phyloP scores from a whole-genome alignment of 1,140 invertebrate genomes.

The Papilio dardanus region DNA sequence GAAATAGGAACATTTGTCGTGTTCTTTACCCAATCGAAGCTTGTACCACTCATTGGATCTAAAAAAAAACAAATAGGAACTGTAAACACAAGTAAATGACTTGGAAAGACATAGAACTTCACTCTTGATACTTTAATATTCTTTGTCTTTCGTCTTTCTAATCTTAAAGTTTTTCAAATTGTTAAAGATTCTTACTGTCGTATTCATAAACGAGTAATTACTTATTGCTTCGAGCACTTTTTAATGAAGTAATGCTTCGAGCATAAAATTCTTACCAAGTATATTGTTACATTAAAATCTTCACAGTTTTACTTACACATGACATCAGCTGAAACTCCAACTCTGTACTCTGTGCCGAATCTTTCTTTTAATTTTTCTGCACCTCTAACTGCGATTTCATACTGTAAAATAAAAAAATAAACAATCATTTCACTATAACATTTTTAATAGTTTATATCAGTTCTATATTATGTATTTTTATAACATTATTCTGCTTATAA shows the following conservation, averaged over 20 bases:
- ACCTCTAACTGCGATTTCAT: slow-evolving; percentile 71
- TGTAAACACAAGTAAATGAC: too few species aligned
- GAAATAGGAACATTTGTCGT: slow-evolving; percentile 85
- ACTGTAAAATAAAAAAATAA: slow-evolving; percentile 55
- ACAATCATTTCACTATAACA: too few species aligned
- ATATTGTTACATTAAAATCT: neutral
- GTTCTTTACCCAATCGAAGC: slow-evolving; percentile 89
- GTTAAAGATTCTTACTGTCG: too few species aligned
- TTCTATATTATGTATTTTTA: too few species aligned
- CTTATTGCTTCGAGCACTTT: too few species aligned
- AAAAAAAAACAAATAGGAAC: slow-evolving; percentile 39
- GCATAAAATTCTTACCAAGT: too few species aligned
- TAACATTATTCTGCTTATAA: too few species aligned
- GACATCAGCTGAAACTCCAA: slow-evolving; percentile 80
- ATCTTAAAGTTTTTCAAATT: neutral
- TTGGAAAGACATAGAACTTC: too few species aligned
- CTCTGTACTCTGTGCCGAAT: slow-evolving; percentile 76
- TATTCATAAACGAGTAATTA: too few species aligned
- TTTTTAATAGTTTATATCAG: too few species aligned
- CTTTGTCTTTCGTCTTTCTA: neutral
- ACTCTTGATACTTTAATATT: too few species aligned
- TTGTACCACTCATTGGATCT: slow-evolving; percentile 83
- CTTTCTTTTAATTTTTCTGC: slow-evolving; percentile 63
- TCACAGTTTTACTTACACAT: slow-evolving; percentile 75
- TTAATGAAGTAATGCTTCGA: too few species aligned